Evolutionary conservation across 1,140 invertebrate species (phyloP), one percentile per base, ranked within the genome.

Genomic region (Leptopilina clavipes): DNA sequence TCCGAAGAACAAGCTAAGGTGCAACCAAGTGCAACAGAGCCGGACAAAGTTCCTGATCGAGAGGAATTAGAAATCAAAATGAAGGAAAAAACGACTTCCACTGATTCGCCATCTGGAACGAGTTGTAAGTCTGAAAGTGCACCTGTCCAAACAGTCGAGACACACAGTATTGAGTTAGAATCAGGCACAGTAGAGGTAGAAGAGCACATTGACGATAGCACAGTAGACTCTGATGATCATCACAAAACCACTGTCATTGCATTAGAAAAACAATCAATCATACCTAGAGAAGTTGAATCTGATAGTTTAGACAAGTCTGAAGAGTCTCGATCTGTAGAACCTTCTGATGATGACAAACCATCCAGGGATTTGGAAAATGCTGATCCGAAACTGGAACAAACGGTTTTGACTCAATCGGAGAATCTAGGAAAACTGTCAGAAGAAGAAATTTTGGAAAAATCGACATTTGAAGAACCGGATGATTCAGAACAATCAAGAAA

Each of bases 141-240:
- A 88, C 84, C 81, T 82, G 75, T 86, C 87, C 83, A 70, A 78
- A 80, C 79, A 75, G 79, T n/a, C n/a, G n/a, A 86, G 81, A 85
- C 84, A 87, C 85, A 73, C 73, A 81, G 70, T 87, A 85, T 85
- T 79, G 76, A 85, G 73, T 45, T 91, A 90, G 87, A 86, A 82
- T 82, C 78, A 79, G 84, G 87, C 89, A 90, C 89, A 85, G 86
- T 91, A 91, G 89, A 89, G 83, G 76, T 90, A 90, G 88, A 82
- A 83, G 73, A 85, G 88, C 89, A 90, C 88, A 65, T 82, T 81
- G 88, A 85, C 74, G 82, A 78, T 87, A 89, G 75, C 86, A 90
- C 87, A 79, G 82, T 90, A 89, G 87, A 87, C 75, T 73, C 81
- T 78, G 73, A 75, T 77, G 76, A 84, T 80, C 54, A 85, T 81